Base-by-base conservation (phyloP, 2,113 vertebrate species). In the Scopus umbretta region DNA sequence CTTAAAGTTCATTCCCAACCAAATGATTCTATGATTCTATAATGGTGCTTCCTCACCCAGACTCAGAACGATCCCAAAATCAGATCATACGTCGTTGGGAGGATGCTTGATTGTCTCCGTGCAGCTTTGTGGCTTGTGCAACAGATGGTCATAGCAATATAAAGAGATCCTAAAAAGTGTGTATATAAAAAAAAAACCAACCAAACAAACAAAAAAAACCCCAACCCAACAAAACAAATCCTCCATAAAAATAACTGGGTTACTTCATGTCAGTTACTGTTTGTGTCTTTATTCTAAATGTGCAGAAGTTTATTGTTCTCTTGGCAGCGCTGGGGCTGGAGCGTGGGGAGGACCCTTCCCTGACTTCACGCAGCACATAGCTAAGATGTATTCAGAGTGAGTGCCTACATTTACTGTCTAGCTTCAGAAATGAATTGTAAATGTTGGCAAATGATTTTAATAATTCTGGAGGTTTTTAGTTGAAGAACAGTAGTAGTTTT, bases 51-150 rank as follows among this genome's bases (percentile, higher is more conserved):
- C 53, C 36, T 90, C 42, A 76, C 53, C 18, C 61, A 38, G 56
- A 16, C 56, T 79, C 0, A 0, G 66, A 81, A 65, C 0, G 0
- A 75, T 85, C 32, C 70, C 53, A 50, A n/a, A 47, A 59, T 66
- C 52, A 19, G 43, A 17, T 72, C 36, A 4, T 75, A 22, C 1
- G 0, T 79, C 80, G 23, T 6, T 2, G 6, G 30, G 30, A 72
- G 67, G 53, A 18, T 68, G 30, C 34, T 83, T n/a, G n/a, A n/a
- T n/a, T 1, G 2, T 91, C 63, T 86, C 56, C 10, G 0, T 23
- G 36, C 8, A 23, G 73, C 55, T 81, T 65, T 89, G 43, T 0
- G 0, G 11, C 32, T 53, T n/a, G 38, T 26, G 61, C 55, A 27
- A 19, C 20, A 45, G 50, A 16, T 68, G 40, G 45, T 68, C 2